Conservation (phyloP, 2,113 vertebrate species). For the Atherinomorus stipes region DNA sequence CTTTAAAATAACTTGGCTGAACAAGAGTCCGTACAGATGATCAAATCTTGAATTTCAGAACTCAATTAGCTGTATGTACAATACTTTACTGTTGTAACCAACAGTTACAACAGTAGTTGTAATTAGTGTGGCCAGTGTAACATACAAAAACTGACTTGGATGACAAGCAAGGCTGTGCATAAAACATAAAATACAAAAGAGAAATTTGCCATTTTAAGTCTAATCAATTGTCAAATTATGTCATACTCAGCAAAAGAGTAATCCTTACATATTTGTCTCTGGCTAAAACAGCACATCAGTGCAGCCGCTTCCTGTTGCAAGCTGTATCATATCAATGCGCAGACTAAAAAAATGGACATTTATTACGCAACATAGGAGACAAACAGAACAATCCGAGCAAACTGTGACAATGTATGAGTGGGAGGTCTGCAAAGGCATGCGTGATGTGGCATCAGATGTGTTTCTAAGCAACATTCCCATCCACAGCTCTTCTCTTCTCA, state of each 20-base stretch:
- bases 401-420: constrained; percentile 52
- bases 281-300: neutral
- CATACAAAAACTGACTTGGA: too few relatives aligned
- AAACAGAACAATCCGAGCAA: neutral
- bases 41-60: neutral
- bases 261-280: neutral
- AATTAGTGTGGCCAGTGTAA: too few relatives aligned
- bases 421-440: constrained; percentile 55
- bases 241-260: neutral
- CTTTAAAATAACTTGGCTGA: neutral
- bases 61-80: neutral
- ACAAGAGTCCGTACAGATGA: neutral
- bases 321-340: neutral
- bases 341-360: neutral
- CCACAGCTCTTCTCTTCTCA: constrained; percentile 47
- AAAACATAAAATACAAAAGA: neutral
- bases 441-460: constrained; percentile 54
- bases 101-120: too few relatives aligned
- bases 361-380: constrained; percentile 2
- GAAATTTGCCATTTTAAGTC: neutral
- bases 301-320: neutral
- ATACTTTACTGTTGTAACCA: neutral
- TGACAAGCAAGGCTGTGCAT: too few relatives aligned
- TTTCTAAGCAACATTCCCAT: constrained; percentile 78
- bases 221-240: constrained; percentile 1